Conservation (phyloP, 2,888 invertebrate genomes). For the Thyatira batis region DNA sequence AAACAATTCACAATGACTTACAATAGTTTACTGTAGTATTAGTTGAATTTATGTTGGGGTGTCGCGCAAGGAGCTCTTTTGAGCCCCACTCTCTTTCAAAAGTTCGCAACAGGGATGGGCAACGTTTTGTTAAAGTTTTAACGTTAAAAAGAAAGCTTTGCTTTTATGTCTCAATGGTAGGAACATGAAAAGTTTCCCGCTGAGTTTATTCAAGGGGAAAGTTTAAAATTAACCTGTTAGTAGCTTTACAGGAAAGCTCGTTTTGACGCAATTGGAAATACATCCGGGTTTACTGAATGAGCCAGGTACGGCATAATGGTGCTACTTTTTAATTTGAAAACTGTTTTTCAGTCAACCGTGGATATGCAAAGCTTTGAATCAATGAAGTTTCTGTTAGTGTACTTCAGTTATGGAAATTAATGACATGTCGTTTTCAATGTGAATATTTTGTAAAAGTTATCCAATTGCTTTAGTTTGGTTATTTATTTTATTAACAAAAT, state of each 20-base stretch:
- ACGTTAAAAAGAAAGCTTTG: constrained; percentile 49
- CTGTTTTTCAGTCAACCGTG: neutral
- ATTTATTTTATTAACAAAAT: no score
- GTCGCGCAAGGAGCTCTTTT: constrained; percentile 19
- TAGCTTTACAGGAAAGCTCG: neutral
- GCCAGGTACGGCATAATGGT: neutral
- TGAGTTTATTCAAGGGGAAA: constrained; percentile 38
- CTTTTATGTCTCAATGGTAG: constrained; percentile 49
- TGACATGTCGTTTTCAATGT: neutral
- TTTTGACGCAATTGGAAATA: neutral
- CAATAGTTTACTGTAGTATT: constrained; percentile 6
- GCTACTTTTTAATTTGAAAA: neutral
- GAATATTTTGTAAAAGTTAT: no score
- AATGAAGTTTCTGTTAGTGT: neutral
- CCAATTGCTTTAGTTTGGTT: no score
- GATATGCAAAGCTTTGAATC: neutral
- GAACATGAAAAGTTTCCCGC: constrained; percentile 35
- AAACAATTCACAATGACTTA: constrained; percentile 3
- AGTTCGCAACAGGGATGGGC: constrained; percentile 21
- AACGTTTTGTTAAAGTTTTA: constrained; percentile 39
- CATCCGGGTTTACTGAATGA: neutral
- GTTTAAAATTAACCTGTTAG: constrained; percentile 57
- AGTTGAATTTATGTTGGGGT: constrained; percentile 7
- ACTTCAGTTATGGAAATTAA: neutral
- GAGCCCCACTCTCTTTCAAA: constrained; percentile 26